Percentiles rank a stretch among this genome's conserved stretches.
These are phyloP conservation scores for Spondyliosoma cantharus DNA, from an alignment of 2,797 vertebrate genomes.

Conservation along the genomic window DNA sequence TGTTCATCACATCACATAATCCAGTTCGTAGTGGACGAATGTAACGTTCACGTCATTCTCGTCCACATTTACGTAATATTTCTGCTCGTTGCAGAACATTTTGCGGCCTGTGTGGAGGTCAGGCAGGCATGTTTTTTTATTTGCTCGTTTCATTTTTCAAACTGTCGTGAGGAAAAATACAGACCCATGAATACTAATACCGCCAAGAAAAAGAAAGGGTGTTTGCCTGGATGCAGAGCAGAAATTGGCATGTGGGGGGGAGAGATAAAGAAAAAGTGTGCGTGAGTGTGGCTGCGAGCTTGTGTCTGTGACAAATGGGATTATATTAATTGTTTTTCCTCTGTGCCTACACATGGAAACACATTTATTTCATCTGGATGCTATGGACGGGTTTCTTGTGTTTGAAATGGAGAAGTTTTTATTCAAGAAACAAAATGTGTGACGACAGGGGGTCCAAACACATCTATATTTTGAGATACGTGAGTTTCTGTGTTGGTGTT, in stretches of 20 bases:
- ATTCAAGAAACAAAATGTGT: not conserved
- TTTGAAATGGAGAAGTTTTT: conserved; percentile 9
- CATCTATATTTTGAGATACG: no score
- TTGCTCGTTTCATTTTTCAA: conserved; percentile 10
- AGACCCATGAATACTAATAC: conserved; percentile 36
- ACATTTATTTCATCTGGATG: conserved; percentile 32
- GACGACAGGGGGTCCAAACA: not conserved
- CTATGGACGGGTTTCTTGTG: not conserved
- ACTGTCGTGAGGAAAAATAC: conserved; percentile 7
- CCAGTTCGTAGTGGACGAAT: conserved; percentile 8
- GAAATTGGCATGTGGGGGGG: conserved; percentile 9
- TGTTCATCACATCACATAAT: conserved; percentile 18
- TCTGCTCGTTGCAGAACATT: not conserved
- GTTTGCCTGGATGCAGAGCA: conserved; percentile 16
- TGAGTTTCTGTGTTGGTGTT: not conserved
- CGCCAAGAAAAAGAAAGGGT: not conserved
- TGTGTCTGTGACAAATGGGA: conserved; percentile 49
- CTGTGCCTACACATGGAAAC: conserved; percentile 17
- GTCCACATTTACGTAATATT: conserved; percentile 33
- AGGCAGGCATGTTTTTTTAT: conserved; percentile 15
- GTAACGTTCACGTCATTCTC: conserved; percentile 36
- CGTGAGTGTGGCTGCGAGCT: conserved; percentile 8
- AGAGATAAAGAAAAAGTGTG: conserved; percentile 31
- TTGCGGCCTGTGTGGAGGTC: conserved; percentile 1
- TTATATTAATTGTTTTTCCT: conserved; percentile 62